These are phyloP conservation scores for Megalops atlanticus DNA, from an alignment of 2,113 vertebrate species.

Conservation along the genomic window DNA sequence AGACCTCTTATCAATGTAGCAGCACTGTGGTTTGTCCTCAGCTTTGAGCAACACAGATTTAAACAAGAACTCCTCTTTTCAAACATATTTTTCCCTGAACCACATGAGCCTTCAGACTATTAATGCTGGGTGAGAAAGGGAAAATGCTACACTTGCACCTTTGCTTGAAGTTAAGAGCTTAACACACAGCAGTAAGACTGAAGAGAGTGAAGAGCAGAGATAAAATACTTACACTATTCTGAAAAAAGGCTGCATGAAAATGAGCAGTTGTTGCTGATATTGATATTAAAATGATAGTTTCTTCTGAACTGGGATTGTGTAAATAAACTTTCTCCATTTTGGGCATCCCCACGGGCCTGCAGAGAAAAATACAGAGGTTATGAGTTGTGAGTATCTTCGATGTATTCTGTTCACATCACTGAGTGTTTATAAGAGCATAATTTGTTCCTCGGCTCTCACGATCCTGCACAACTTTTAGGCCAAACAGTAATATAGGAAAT, in stretches of 20 bases:
- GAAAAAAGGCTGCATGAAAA: constrained; percentile 99
- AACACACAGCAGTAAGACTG: neutral
- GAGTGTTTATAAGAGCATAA: too few relatives aligned
- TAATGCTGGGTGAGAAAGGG: too few relatives aligned
- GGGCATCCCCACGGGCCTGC: constrained; percentile 97
- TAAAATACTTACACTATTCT: constrained; percentile 88
- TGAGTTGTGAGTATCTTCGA: too few relatives aligned
- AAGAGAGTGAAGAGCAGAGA: neutral
- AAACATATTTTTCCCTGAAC: too few relatives aligned
- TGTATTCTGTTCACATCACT: too few relatives aligned
- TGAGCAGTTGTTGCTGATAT: constrained; percentile 99
- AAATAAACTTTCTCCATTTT: constrained; percentile 99
- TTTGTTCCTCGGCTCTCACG: too few relatives aligned
- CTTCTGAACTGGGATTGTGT: constrained; percentile 98
- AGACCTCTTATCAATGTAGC: too few relatives aligned
- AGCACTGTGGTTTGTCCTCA: neutral
- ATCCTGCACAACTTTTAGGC: too few relatives aligned
- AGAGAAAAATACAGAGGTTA: constrained; percentile 27
- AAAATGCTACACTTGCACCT: neutral
- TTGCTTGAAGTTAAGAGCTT: neutral
- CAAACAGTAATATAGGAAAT: neutral
- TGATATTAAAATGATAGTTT: constrained; percentile 97
- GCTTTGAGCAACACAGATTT: too few relatives aligned
- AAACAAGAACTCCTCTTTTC: too few relatives aligned
- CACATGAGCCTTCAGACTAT: too few relatives aligned